Conservation (phyloP, 2,797 vertebrate genomes). For the Heterohyrax brucei region DNA sequence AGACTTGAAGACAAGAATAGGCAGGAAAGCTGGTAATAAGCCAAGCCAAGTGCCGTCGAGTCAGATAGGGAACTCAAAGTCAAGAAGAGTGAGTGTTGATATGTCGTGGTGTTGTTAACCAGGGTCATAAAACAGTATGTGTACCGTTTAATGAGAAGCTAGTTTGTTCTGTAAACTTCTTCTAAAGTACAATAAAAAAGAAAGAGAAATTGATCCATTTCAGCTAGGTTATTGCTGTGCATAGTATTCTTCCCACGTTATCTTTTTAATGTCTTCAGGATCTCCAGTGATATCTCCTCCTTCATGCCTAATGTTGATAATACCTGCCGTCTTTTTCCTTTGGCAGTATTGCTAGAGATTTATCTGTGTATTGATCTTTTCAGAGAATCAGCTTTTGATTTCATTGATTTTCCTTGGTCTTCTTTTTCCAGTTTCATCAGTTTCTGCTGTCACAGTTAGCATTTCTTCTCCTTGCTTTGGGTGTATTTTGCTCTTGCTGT, state of each 20-base stretch:
- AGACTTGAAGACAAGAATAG: too few relatives aligned
- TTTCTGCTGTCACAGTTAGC: not conserved
- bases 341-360: not conserved
- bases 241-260: not conserved
- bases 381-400: not conserved
- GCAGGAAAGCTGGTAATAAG: too few relatives aligned
- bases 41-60: too few relatives aligned
- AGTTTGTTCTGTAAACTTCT: too few relatives aligned
- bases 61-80: too few relatives aligned
- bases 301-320: not conserved
- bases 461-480: not conserved
- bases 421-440: not conserved
- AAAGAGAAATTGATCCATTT: not conserved
- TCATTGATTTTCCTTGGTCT: not conserved
- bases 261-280: not conserved
- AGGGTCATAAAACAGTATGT: too few relatives aligned
- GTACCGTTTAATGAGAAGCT: too few relatives aligned
- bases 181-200: too few relatives aligned
- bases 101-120: too few relatives aligned
- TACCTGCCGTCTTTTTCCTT: not conserved
- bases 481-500: slow-evolving; percentile 19
- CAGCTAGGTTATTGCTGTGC: not conserved
- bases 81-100: too few relatives aligned
- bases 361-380: not conserved
- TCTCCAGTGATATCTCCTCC: not conserved